These are phyloP conservation scores for Numenius phaeopus DNA, from an alignment of 2,797 vertebrate species.

Conservation along the genomic window DNA sequence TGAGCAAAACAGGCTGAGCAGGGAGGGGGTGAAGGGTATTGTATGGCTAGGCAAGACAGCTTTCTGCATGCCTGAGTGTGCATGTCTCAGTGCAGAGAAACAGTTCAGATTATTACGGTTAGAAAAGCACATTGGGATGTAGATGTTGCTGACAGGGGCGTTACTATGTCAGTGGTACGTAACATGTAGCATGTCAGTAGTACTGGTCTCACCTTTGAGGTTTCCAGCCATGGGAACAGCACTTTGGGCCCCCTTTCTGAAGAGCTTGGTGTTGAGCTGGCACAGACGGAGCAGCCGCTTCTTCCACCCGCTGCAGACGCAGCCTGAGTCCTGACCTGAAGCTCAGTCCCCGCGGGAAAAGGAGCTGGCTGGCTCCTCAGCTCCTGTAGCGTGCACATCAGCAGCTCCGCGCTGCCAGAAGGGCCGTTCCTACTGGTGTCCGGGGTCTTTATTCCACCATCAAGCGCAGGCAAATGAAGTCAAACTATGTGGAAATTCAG, in stretches of 20 bases:
- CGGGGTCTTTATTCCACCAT: neutral
- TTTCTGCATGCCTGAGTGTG: neutral
- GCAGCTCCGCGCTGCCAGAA: neutral
- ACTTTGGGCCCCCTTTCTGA: neutral
- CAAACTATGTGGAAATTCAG: neutral
- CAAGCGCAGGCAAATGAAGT: neutral
- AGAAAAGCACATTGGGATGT: neutral
- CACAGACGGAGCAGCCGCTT: neutral
- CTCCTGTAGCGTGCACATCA: neutral
- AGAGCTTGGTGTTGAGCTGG: fast-evolving
- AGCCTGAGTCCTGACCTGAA: neutral
- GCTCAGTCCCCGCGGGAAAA: neutral
- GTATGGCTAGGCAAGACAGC: neutral
- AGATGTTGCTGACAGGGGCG: neutral
- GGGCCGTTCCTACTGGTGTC: neutral
- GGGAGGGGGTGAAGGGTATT: neutral
- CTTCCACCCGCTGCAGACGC: fast-evolving
- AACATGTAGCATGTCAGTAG: fast-evolving
- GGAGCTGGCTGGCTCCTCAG: neutral
- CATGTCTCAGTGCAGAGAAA: neutral
- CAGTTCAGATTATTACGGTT: fast-evolving
- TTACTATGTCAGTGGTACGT: fast-evolving
- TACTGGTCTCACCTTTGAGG: neutral
- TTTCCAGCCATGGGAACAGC: fast-evolving
- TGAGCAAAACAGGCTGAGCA: neutral